Base-by-base conservation (phyloP, 2,888 invertebrate genomes). In the Allolobophora icterica region DNA sequence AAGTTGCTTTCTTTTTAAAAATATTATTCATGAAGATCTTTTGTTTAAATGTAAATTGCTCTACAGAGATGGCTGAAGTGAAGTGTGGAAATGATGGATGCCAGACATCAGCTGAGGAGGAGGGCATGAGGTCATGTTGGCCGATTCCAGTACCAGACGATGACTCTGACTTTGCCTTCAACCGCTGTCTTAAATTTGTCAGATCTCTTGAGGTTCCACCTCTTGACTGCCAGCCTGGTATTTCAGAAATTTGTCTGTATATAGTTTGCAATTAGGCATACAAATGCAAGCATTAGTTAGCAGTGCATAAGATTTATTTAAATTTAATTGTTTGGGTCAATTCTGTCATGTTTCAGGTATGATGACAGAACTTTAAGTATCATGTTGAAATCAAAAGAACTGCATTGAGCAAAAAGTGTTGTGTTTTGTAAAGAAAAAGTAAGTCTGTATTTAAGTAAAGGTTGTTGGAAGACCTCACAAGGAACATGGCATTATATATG, bases 81-180 rank as follows among this genome's bases (percentile, higher is more conserved):
- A 92, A 90, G 83, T 92, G 92, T 91, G 92, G 92, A 34, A 84
- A 89, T 52, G 92, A 92, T 58, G 92, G 92, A 17, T 92, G 92
- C 84, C 83, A 90, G 33, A 34, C 35, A 24, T 71, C 83, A 15
- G 42, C 89, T 24, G 52, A 58, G 15, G 89, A 84, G 3, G 90
- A 91, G 3, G 92, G 92, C 30, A 84, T 91, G n/a, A 92, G 92
- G 89, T 92, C 93, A 45, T 94, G 94, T 91, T 93, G 94, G 92
- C 94, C 94, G 0, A 94, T 94, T 24, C 92, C 93, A 17, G 93
- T 94, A 17, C 93, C 93, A 8, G 89, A 92, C 0, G 92, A 93
- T 35, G 94, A 94, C 90, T 84, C 91, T 2, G 92, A 92, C 90
- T 92, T 92, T 89, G 91, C 92, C 24, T 93, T 90, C 87, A 92